A percentile compares a stretch with the other conserved stretches of the same genome.
Conservation (phyloP, 2,888 invertebrate species). For the Athrips mouffetella region DNA sequence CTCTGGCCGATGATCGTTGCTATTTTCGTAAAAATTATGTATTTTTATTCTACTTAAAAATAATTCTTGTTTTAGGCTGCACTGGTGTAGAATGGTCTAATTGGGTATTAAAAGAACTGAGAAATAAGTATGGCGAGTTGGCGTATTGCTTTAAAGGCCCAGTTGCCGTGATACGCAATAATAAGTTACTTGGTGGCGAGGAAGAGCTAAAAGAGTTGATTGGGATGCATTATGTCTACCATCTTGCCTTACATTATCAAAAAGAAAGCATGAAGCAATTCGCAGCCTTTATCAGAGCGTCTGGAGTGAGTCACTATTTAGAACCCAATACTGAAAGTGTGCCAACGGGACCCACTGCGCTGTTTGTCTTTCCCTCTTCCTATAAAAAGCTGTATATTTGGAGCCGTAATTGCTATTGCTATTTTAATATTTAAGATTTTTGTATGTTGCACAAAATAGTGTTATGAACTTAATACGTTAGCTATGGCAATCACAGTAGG, state of each 20-base stretch:
- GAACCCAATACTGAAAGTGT: not conserved
- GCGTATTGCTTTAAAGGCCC: not conserved
- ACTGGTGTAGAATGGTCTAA: conserved; percentile 33
- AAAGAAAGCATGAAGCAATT: not conserved
- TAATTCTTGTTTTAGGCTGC: conserved; percentile 20
- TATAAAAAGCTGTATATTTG: too few species aligned
- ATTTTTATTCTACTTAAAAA: too few species aligned
- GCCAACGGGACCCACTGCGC: too few species aligned
- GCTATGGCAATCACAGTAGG: too few species aligned
- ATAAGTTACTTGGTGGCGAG: conserved; percentile 1
- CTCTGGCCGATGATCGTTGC: too few species aligned
- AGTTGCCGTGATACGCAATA: not conserved
- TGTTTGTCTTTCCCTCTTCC: too few species aligned
- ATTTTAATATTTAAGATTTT: too few species aligned
- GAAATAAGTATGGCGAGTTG: conserved; percentile 39
- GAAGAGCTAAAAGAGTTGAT: conserved; percentile 7
- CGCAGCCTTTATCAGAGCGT: not conserved
- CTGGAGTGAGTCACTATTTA: conserved; percentile 2
- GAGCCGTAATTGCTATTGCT: too few species aligned
- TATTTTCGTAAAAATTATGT: too few species aligned
- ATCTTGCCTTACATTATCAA: not conserved
- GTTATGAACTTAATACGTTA: too few species aligned
- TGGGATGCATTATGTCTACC: not conserved
- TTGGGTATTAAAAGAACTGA: conserved; percentile 27
- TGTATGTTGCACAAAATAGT: too few species aligned